phyloP scores from a whole-genome alignment of 2,888 invertebrate genomes.

The Acronicta leporina region DNA sequence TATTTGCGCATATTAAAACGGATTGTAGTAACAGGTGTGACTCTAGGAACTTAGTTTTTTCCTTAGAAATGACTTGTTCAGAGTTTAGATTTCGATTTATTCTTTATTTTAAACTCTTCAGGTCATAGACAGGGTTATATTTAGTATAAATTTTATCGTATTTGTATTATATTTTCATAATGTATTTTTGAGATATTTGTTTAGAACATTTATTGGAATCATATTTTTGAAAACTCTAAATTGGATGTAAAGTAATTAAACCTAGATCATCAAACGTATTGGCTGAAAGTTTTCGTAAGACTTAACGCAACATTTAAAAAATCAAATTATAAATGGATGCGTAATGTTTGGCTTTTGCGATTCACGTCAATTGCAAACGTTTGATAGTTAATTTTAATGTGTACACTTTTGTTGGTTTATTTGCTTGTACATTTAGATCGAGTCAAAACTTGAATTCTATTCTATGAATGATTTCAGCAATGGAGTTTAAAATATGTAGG shows the following conservation, averaged over 20 bases:
- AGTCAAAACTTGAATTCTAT: constrained; percentile 69
- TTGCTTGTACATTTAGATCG: constrained; percentile 62
- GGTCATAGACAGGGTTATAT: constrained; percentile 90
- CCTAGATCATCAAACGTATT: constrained; percentile 79
- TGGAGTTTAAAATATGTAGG: constrained; percentile 81
- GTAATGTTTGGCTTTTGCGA: constrained; percentile 56
- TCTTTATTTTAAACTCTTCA: constrained; percentile 86
- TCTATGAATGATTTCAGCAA: constrained; percentile 73
- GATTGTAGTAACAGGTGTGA: constrained; percentile 45
- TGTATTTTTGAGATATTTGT: constrained; percentile 88
- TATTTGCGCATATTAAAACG: constrained; percentile 23
- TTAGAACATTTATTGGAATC: constrained; percentile 87
- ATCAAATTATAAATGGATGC: constrained; percentile 52
- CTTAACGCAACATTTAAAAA: constrained; percentile 49
- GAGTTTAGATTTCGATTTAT: constrained; percentile 80
- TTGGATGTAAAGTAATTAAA: constrained; percentile 79
- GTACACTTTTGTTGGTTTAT: constrained; percentile 43
- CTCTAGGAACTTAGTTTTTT: constrained; percentile 56
- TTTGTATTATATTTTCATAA: constrained; percentile 89
- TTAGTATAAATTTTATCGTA: constrained; percentile 89
- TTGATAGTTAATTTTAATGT: constrained; percentile 50
- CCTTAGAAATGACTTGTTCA: constrained; percentile 83
- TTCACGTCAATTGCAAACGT: constrained; percentile 49
- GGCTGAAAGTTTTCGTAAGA: constrained; percentile 68
- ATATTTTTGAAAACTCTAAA: constrained; percentile 88